These are phyloP conservation scores for Apeltes quadracus DNA, from an alignment of 2,113 vertebrate genomes.

Conservation along the genomic window DNA sequence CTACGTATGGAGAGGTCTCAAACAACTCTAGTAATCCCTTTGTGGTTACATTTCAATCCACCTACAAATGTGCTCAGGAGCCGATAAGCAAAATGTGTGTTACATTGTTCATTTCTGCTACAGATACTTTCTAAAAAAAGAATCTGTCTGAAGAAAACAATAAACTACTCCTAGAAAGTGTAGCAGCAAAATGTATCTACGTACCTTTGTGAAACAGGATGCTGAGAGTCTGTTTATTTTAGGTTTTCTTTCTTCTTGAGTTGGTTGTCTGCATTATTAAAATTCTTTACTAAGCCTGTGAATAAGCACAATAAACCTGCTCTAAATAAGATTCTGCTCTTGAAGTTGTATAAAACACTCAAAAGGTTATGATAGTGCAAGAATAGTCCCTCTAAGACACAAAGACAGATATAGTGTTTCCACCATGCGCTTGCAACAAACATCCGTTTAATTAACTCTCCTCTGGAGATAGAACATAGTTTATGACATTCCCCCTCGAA, in stretches of 20 bases:
- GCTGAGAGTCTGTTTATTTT: background rate
- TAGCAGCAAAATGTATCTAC: background rate
- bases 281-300: background rate
- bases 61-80: background rate
- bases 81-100: background rate
- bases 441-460: slow-evolving; percentile 9
- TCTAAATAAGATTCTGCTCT: background rate
- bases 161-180: background rate
- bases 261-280: background rate
- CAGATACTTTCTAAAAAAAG: background rate
- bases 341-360: background rate
- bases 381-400: slow-evolving; percentile 2
- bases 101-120: background rate
- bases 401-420: background rate
- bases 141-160: background rate
- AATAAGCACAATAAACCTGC: background rate
- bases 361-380: background rate
- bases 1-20: background rate
- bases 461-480: slow-evolving; percentile 26
- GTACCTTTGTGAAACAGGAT: background rate
- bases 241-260: background rate
- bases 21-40: background rate
- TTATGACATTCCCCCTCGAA: slow-evolving; percentile 7
- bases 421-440: background rate
- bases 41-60: background rate